phyloP scores from a whole-genome alignment of 2,797 vertebrate genomes.

The Chaetodon trifasciatus region DNA sequence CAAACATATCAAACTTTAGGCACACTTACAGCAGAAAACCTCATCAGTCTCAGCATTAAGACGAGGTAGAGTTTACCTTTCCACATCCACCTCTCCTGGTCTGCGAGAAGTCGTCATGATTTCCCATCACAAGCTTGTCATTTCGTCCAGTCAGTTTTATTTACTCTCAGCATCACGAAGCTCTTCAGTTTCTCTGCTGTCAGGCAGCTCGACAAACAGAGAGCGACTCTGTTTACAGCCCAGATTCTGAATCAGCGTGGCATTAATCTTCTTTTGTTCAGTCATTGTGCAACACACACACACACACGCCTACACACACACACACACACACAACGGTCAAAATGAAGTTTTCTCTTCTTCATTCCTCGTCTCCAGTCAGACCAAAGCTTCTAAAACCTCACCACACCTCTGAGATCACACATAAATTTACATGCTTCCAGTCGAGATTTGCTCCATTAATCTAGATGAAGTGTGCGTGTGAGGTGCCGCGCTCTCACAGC shows the following conservation, averaged over 20 bases:
- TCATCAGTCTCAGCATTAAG: background rate
- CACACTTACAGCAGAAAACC: background rate
- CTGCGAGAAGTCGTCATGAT: slow-evolving; percentile 48
- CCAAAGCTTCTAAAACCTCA: slow-evolving; percentile 12
- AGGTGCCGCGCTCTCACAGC: background rate
- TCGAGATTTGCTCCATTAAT: slow-evolving; percentile 30
- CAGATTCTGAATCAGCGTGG: slow-evolving; percentile 38
- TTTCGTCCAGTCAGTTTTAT: slow-evolving; percentile 38
- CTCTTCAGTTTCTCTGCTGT: slow-evolving; percentile 54
- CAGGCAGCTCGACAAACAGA: slow-evolving; percentile 56
- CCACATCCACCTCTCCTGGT: slow-evolving; percentile 9
- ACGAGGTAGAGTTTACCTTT: slow-evolving; percentile 10
- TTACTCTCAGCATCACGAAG: slow-evolving; percentile 47
- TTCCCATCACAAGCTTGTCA: slow-evolving; percentile 60
- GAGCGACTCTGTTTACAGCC: slow-evolving; percentile 43
- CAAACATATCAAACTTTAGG: background rate
- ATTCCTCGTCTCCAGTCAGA: slow-evolving; percentile 13
- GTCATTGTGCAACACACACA: slow-evolving; percentile 23
- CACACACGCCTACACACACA: background rate
- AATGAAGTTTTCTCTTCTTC: slow-evolving; percentile 18
- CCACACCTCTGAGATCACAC: background rate
- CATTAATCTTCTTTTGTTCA: slow-evolving; percentile 54
- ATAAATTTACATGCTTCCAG: slow-evolving; percentile 9
- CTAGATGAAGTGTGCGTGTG: background rate
- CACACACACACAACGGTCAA: background rate